Conservation (phyloP, 2,113 vertebrate genomes). For the Rhynchopsitta pachyrhyncha region DNA sequence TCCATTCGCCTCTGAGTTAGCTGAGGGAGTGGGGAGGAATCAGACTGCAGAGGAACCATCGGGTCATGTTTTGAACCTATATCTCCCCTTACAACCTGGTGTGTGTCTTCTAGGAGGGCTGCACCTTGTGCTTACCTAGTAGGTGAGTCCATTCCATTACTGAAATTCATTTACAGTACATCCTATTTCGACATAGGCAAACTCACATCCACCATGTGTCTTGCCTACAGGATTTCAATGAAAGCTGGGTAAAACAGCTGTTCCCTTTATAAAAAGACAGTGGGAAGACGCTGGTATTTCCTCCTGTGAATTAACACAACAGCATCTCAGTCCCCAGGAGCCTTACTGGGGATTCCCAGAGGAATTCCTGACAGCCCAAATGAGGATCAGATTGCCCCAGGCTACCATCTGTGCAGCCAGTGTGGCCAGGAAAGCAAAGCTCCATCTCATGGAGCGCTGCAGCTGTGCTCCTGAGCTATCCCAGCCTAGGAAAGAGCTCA, state of each 20-base stretch:
- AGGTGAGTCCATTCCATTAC: not conserved
- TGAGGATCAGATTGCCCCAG: constrained; percentile 2
- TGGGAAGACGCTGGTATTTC: constrained; percentile 35
- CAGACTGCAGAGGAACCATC: constrained; percentile 30
- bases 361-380: constrained; percentile 46
- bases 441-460: not conserved
- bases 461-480: not conserved
- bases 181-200: not conserved
- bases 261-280: not conserved
- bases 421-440: not conserved
- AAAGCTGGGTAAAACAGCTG: not conserved
- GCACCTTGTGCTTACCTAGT: not conserved
- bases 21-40: constrained; percentile 20
- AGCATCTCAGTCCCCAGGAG: constrained; percentile 29
- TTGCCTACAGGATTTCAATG: not conserved
- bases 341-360: constrained; percentile 25
- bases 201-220: not conserved
- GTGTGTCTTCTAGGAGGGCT: not conserved
- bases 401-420: not conserved
- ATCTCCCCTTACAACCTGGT: not conserved
- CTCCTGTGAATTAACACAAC: constrained; percentile 11
- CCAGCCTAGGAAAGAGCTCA: constrained; percentile 3
- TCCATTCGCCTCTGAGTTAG: constrained; percentile 4
- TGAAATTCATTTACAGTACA: not conserved
- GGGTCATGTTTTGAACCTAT: constrained; percentile 21